Evolutionary conservation across 2,797 vertebrate species (phyloP), one percentile per base, ranked within the genome.

Genomic region (Lagothrix lagotricha): DNA sequence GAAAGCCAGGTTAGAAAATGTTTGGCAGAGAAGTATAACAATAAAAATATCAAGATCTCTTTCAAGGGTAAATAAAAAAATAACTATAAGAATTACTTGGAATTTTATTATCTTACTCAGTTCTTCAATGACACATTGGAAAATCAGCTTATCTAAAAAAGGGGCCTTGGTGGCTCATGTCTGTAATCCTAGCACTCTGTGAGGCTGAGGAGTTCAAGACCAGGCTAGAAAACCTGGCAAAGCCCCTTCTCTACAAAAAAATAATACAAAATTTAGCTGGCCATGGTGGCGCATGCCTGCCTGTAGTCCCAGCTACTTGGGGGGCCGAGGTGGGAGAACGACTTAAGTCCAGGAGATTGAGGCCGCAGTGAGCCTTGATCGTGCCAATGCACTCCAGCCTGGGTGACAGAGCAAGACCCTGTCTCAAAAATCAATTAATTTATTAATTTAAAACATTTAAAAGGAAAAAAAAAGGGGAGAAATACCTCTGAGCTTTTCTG

Each of bases 41-140:
- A 46, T 39, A 39, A n/a, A 97, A 73, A 57, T 50, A 81, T 24
- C n/a, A 77, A 92, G 44, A 70, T 41, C 33, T 79, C 39, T 96
- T 79, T 87, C 4, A 79, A 58, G 28, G 20, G 39, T 58, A 90
- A 46, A 58, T 90, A 26, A 54, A 88, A 76, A 76, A 89, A 44
- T 48, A 93, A 54, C 20, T 10, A 3, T 80, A 39, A 92, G 19
- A 87, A 94, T 90, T 67, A 67, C 10, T 76, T 70, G 44, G 50
- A 10, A 92, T 84, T 96, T 91, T 83, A 5, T 75, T 57, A 57
- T 85, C 83, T 90, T n/a, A 80, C 28, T 91, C n/a, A 46, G 22
- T 54, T 81, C 64, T 83, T 33, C 14, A 39, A 19, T 70, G n/a
- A 87, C 19, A 57, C 13, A 1, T 39, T 67, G 82, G 33, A 81